Conservation (phyloP, 2,113 vertebrate genomes). For the Oceanites oceanicus region DNA sequence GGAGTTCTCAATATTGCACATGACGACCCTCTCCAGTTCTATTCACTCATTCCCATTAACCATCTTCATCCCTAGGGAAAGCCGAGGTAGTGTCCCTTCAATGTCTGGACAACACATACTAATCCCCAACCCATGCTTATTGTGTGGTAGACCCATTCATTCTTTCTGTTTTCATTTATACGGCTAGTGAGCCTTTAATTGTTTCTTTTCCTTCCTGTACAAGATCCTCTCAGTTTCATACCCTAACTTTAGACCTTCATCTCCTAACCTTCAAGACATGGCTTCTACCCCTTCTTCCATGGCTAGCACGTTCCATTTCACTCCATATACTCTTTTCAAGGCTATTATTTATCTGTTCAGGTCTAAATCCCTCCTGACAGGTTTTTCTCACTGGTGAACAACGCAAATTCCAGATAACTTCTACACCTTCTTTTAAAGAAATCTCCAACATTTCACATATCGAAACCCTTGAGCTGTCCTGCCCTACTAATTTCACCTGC, state of each 20-base stretch:
- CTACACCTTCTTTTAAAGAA: neutral
- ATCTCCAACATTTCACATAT: neutral
- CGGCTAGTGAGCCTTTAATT: neutral
- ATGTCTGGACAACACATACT: neutral
- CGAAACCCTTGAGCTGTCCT: neutral
- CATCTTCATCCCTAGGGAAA: neutral
- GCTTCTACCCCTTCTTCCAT: neutral
- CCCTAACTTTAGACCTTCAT: neutral
- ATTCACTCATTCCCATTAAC: neutral
- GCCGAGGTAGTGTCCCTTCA: neutral
- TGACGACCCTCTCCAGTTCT: neutral
- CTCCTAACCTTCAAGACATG: neutral
- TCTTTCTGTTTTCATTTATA: neutral
- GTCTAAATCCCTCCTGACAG: neutral
- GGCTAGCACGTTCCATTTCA: neutral
- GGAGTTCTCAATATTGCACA: neutral
- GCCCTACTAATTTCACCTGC: neutral
- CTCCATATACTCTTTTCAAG: neutral
- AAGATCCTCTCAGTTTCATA: neutral
- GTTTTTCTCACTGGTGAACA: neutral
- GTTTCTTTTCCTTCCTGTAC: neutral
- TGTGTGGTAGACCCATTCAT: neutral
- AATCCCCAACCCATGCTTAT: neutral
- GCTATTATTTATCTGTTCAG: neutral
- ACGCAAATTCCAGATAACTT: neutral